Conservation (phyloP, 2,797 vertebrate genomes). For the Ctenosaura bakeri region DNA sequence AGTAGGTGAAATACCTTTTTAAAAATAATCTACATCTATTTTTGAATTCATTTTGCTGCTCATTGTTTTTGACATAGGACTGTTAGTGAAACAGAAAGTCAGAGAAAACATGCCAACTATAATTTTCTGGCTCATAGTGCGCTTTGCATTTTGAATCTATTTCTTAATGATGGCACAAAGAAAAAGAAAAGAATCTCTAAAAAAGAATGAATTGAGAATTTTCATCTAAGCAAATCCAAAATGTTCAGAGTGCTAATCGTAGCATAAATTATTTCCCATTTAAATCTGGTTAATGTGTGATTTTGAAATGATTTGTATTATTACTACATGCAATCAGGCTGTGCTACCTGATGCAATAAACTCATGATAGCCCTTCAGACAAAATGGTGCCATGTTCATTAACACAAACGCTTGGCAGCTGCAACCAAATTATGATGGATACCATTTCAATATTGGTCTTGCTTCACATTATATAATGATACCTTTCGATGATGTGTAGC, state of each 20-base stretch:
- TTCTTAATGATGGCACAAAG: constrained; percentile 20
- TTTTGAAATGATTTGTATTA: constrained; percentile 60
- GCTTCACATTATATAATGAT: constrained; percentile 62
- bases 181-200: neutral
- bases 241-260: constrained; percentile 16
- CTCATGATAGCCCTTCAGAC: constrained; percentile 44
- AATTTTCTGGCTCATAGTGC: constrained; percentile 36
- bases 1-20: constrained; percentile 28
- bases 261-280: constrained; percentile 35
- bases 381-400: constrained; percentile 10
- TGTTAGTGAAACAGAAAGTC: constrained; percentile 41
- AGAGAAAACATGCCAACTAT: constrained; percentile 26
- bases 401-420: constrained; percentile 18
- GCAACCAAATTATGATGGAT: constrained; percentile 48
- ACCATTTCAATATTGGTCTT: constrained; percentile 52
- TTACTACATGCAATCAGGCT: neutral
- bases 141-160: constrained; percentile 18
- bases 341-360: constrained; percentile 31
- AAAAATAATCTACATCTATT: neutral
- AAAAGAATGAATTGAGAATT: constrained; percentile 10
- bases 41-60: constrained; percentile 39
- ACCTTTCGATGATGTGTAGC: constrained; percentile 43
- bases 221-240: constrained; percentile 29
- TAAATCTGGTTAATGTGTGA: constrained; percentile 60
- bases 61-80: constrained; percentile 9